These are phyloP conservation scores for Sicus ferrugineus DNA, from an alignment of 2,888 invertebrate species.

Conservation along the genomic window DNA sequence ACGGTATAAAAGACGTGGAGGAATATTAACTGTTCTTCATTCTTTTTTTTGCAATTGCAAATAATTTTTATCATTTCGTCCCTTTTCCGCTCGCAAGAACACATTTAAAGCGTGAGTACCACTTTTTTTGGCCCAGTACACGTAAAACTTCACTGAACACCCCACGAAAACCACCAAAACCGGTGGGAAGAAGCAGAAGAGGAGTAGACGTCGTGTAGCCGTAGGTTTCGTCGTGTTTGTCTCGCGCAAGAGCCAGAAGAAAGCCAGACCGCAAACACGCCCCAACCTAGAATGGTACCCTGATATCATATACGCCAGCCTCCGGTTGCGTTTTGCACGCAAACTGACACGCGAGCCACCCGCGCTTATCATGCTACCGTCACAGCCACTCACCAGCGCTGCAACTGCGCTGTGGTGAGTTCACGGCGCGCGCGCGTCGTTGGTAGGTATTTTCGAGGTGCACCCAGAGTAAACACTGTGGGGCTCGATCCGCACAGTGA, in stretches of 20 bases:
- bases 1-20: conserved; percentile 47
- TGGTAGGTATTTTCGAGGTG: no score
- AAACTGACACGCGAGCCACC: conserved; percentile 23
- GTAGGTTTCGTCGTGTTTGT: conserved; percentile 42
- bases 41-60: background rate
- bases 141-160: background rate
- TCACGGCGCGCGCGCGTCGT: no score
- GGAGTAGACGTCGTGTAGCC: no score
- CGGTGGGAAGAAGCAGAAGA: no score
- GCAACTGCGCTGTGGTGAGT: background rate
- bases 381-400: background rate
- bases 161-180: no score
- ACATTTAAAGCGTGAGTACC: no score
- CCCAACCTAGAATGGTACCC: conserved; percentile 61
- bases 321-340: conserved; percentile 48
- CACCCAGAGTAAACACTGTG: no score
- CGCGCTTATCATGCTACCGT: no score
- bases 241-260: conserved; percentile 14
- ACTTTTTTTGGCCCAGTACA: background rate
- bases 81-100: background rate
- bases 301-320: conserved; percentile 63
- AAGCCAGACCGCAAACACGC: conserved; percentile 44
- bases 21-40: conserved; percentile 3
- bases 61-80: background rate
- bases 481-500: no score